Conservation (phyloP, 2,888 invertebrate species). For the Synergus gifuensis region DNA sequence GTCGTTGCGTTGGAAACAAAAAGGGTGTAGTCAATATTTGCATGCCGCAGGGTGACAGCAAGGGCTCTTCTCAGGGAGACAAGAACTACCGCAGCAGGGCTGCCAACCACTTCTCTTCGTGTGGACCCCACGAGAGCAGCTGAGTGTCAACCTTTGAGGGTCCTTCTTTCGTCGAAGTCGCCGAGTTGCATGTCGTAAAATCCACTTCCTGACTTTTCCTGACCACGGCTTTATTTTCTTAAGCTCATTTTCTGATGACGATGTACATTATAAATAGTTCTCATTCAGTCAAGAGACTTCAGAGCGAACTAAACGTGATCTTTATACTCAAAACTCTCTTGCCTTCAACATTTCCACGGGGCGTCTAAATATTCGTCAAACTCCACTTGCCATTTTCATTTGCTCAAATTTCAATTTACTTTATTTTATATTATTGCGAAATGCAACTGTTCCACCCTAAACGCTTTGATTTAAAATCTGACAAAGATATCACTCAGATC, state of each 20-base stretch:
- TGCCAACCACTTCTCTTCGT: constrained; percentile 45
- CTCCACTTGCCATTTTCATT: background rate
- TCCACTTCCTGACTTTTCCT: constrained; percentile 43
- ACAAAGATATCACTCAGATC: background rate
- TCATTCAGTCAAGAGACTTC: background rate
- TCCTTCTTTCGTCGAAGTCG: constrained; percentile 59
- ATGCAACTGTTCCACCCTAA: background rate
- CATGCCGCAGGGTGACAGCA: constrained; percentile 70
- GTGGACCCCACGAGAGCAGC: constrained; percentile 59
- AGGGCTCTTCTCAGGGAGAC: constrained; percentile 70
- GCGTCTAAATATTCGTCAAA: background rate
- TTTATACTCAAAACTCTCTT: background rate
- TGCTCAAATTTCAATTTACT: background rate
- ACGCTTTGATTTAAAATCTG: background rate
- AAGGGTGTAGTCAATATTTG: constrained; percentile 74
- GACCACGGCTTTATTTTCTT: constrained; percentile 42
- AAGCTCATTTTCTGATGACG: constrained; percentile 70
- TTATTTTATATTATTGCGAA: background rate
- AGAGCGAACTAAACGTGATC: background rate
- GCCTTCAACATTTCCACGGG: background rate
- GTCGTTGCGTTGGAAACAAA: constrained; percentile 50
- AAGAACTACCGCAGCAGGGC: constrained; percentile 58
- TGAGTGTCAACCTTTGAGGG: constrained; percentile 67
- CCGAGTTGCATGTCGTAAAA: constrained; percentile 54
- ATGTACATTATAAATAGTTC: constrained; percentile 50